phyloP scores from a whole-genome alignment of 1,140 invertebrate genomes.

The Dendroctonus valens region DNA sequence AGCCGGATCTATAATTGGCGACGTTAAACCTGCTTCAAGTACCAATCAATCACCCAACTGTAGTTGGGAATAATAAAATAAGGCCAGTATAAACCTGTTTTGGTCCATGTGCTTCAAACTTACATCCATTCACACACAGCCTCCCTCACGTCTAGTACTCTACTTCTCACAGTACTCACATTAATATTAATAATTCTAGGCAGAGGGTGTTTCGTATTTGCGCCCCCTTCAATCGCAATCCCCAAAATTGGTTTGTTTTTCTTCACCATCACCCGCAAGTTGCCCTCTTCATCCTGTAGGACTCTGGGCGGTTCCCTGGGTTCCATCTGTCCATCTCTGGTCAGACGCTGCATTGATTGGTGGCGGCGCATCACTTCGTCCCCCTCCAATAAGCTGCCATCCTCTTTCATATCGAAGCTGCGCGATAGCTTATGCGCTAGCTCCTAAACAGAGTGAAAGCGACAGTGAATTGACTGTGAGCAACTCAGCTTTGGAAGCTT shows the following conservation, averaged over 20 bases:
- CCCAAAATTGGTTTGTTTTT: constrained; percentile 93
- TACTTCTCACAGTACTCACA: constrained; percentile 72
- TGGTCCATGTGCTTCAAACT: no score
- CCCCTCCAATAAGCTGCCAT: constrained; percentile 68
- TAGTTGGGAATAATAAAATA: no score
- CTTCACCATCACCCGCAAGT: constrained; percentile 80
- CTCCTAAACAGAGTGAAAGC: constrained; percentile 57
- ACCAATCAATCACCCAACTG: no score
- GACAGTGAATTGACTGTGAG: no score
- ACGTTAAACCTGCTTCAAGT: no score
- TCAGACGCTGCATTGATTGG: constrained; percentile 68
- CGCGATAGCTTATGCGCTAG: constrained; percentile 78
- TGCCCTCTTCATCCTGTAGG: constrained; percentile 79
- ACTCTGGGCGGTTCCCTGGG: constrained; percentile 57
- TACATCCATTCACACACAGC: no score
- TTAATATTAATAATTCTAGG: constrained; percentile 96
- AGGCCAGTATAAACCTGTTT: no score
- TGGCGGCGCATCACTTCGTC: constrained; percentile 59
- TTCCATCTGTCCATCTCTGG: constrained; percentile 54
- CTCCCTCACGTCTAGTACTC: no score
- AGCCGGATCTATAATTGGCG: no score
- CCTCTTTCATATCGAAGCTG: constrained; percentile 84
- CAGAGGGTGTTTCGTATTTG: constrained; percentile 89
- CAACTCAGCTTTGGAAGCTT: no score
- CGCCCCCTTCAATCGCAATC: constrained; percentile 95